phyloP scores from a whole-genome alignment of 2,113 vertebrate genomes.

The Carlito syrichta region DNA sequence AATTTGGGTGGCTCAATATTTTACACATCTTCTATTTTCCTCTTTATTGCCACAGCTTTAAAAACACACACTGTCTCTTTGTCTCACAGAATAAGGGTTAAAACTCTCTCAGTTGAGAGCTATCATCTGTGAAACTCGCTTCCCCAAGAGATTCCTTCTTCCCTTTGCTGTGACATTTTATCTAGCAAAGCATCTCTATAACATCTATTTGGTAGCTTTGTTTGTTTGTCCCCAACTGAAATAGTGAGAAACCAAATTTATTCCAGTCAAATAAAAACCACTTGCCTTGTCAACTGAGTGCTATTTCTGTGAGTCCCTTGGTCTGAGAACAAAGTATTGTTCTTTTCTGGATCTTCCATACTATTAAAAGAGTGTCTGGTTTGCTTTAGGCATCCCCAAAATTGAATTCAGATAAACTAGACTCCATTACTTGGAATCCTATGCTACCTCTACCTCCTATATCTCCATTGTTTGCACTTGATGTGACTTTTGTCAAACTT shows the following conservation, averaged over 20 bases:
- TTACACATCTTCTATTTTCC: background rate
- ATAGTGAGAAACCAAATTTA: constrained; percentile 19
- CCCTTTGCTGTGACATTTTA: background rate
- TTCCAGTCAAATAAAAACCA: constrained; percentile 12
- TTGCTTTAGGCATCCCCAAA: background rate
- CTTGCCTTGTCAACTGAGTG: background rate
- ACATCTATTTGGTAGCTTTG: background rate
- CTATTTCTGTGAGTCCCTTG: background rate
- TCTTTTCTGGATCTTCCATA: background rate
- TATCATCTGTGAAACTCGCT: constrained; percentile 25
- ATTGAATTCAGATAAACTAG: background rate
- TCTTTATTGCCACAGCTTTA: constrained; percentile 18
- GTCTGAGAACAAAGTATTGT: background rate
- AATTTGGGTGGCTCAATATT: background rate
- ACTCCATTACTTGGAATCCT: background rate
- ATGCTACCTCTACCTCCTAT: background rate
- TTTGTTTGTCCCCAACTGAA: background rate
- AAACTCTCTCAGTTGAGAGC: background rate
- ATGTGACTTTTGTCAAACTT: background rate
- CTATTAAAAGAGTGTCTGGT: background rate
- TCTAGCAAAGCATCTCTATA: background rate
- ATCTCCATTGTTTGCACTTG: background rate
- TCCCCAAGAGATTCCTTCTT: constrained; percentile 3
- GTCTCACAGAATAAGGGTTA: background rate
- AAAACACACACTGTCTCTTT: background rate